A percentile compares a stretch with the other conserved stretches of the same genome.
Evolutionary conservation across 2,797 vertebrate genomes (phyloP).

Genomic region (Choloepus didactylus): DNA sequence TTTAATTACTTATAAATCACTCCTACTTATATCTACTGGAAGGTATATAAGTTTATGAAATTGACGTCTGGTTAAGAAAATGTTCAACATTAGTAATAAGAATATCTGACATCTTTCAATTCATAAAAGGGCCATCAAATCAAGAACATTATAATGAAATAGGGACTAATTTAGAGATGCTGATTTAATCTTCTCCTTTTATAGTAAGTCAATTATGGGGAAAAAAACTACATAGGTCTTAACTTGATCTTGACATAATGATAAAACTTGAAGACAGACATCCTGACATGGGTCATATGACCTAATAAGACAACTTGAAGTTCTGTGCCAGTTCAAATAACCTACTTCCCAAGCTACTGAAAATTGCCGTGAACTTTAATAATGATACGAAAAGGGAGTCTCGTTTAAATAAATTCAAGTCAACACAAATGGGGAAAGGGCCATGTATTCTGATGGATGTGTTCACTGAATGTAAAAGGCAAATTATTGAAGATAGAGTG

Average conservation of each 20-base stretch:
- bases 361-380: constrained; percentile 66
- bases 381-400: constrained; percentile 61
- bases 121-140: constrained; percentile 9
- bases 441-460: constrained; percentile 68
- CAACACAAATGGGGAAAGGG: constrained; percentile 58
- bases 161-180: constrained; percentile 59
- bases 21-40: not conserved
- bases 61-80: constrained; percentile 40
- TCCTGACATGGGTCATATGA: constrained; percentile 40
- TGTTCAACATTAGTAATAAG: constrained; percentile 12
- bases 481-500: constrained; percentile 61
- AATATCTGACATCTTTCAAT: constrained; percentile 54
- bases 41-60: not conserved
- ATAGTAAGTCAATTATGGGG: constrained; percentile 19
- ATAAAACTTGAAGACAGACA: constrained; percentile 63
- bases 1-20: not conserved
- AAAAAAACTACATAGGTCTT: not conserved
- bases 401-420: constrained; percentile 67
- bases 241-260: constrained; percentile 38
- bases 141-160: constrained; percentile 68
- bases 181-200: constrained; percentile 69
- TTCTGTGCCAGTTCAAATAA: constrained; percentile 20
- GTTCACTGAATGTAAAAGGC: constrained; percentile 66
- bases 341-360: constrained; percentile 57
- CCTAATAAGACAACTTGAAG: constrained; percentile 48